Conservation (phyloP, 2,113 vertebrate genomes). For the Cyprinodon variegatus region DNA sequence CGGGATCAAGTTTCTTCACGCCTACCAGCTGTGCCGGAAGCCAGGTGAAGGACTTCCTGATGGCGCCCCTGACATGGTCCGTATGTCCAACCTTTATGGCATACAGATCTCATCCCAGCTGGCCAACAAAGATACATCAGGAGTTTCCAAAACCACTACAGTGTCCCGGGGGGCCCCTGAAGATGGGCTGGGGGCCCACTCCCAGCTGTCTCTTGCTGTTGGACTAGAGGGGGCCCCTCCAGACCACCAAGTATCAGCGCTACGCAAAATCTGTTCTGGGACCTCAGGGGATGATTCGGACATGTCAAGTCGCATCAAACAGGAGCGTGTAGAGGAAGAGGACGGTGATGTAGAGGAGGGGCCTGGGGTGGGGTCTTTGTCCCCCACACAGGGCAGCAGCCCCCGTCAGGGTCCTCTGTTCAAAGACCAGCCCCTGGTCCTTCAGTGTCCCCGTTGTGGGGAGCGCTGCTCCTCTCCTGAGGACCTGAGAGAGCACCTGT, state of each 20-base stretch:
- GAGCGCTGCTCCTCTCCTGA: conserved; percentile 87
- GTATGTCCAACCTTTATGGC: conserved; percentile 94
- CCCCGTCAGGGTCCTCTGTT: conserved; percentile 69
- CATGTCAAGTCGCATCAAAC: conserved; percentile 83
- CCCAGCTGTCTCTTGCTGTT: conserved; percentile 85
- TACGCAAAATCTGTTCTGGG: conserved; percentile 71
- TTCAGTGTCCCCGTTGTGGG: conserved; percentile 92
- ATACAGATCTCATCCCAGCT: conserved; percentile 97
- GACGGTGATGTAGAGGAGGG: conserved; percentile 73
- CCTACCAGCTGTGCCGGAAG: conserved; percentile 90
- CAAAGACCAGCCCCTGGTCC: conserved; percentile 77
- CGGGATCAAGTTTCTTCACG: conserved; percentile 95
- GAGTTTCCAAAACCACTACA: conserved; percentile 72
- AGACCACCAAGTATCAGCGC: conserved; percentile 74
- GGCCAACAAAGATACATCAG: conserved; percentile 77
- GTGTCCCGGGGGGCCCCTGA: conserved; percentile 66
- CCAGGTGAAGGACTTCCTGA: conserved; percentile 80
- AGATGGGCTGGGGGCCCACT: conserved; percentile 75
- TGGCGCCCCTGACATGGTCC: conserved; percentile 80
- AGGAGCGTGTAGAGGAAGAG: conserved; percentile 86
- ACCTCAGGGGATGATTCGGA: conserved; percentile 82
- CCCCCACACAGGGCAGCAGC: conserved; percentile 57
- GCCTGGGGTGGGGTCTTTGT: conserved; percentile 73
- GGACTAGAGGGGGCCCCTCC: conserved; percentile 83
- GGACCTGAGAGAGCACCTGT: conserved; percentile 88